phyloP scores from a whole-genome alignment of 2,888 invertebrate genomes.

The Cetonia aurata region DNA sequence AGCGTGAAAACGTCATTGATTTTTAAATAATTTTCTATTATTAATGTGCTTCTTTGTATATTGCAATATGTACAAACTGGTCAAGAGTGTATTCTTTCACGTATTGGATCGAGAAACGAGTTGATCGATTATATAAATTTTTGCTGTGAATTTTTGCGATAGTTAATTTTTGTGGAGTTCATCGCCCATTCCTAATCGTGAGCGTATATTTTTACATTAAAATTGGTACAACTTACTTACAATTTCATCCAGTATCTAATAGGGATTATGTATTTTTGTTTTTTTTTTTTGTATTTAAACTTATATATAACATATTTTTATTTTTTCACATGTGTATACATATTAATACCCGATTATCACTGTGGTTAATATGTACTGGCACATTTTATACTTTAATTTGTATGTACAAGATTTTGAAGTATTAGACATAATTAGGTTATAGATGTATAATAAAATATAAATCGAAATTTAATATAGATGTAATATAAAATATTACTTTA shows the following conservation, averaged over 20 bases:
- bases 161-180: constrained; percentile 23
- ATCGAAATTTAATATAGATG: constrained; percentile 43
- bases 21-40: constrained; percentile 20
- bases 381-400: constrained; percentile 35
- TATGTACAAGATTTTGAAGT: constrained; percentile 45
- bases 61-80: constrained; percentile 38
- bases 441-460: constrained; percentile 39
- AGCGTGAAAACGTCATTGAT: constrained; percentile 10
- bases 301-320: constrained; percentile 31
- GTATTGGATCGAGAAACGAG: constrained; percentile 16
- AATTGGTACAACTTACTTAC: constrained; percentile 34
- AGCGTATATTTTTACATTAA: constrained; percentile 31
- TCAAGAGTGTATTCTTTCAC: constrained; percentile 29
- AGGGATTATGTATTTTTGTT: constrained; percentile 33
- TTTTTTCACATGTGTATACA: constrained; percentile 36
- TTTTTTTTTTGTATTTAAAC: constrained; percentile 38
- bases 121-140: constrained; percentile 21
- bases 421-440: constrained; percentile 42
- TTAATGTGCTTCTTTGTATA: constrained; percentile 35
- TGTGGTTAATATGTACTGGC: constrained; percentile 31
- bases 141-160: constrained; percentile 34
- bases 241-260: constrained; percentile 24
- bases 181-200: constrained; percentile 31
- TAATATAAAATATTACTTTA: constrained; percentile 47
- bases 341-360: constrained; percentile 32